Percentiles rank a stretch among this genome's conserved stretches.
These are phyloP conservation scores for Streptopelia turtur DNA, from an alignment of 2,797 vertebrate species.

Conservation along the genomic window DNA sequence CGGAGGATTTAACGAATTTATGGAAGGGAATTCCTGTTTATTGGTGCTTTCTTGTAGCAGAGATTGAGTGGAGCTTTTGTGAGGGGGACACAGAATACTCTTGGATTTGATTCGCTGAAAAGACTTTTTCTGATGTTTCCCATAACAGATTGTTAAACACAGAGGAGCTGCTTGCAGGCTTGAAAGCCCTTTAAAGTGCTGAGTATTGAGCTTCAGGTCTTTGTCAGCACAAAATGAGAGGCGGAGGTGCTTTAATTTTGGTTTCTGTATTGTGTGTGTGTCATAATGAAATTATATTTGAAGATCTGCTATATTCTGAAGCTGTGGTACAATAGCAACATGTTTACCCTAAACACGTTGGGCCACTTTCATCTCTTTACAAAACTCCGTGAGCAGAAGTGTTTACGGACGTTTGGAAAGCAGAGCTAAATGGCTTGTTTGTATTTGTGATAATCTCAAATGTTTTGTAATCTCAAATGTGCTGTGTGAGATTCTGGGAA, in stretches of 20 bases:
- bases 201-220: slow-evolving; percentile 56
- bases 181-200: slow-evolving; percentile 59
- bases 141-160: neutral
- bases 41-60: neutral
- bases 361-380: slow-evolving; percentile 42
- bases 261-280: slow-evolving; percentile 34
- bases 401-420: slow-evolving; percentile 1
- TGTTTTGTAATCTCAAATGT: slow-evolving; percentile 25
- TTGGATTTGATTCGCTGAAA: neutral
- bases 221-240: slow-evolving; percentile 36
- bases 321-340: slow-evolving; percentile 34
- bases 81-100: neutral
- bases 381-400: neutral
- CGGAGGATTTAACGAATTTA: neutral
- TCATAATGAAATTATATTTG: slow-evolving; percentile 39
- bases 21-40: neutral
- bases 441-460: neutral
- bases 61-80: neutral
- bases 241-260: slow-evolving; percentile 45
- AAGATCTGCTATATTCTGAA: slow-evolving; percentile 52
- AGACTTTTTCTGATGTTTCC: neutral
- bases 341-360: slow-evolving; percentile 23
- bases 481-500: neutral
- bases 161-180: slow-evolving; percentile 11
- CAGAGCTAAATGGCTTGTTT: slow-evolving; percentile 9